A percentile compares a stretch with the other conserved stretches of the same genome.
phyloP scores from a whole-genome alignment of 2,888 invertebrate species.

The Escarpia spicata region DNA sequence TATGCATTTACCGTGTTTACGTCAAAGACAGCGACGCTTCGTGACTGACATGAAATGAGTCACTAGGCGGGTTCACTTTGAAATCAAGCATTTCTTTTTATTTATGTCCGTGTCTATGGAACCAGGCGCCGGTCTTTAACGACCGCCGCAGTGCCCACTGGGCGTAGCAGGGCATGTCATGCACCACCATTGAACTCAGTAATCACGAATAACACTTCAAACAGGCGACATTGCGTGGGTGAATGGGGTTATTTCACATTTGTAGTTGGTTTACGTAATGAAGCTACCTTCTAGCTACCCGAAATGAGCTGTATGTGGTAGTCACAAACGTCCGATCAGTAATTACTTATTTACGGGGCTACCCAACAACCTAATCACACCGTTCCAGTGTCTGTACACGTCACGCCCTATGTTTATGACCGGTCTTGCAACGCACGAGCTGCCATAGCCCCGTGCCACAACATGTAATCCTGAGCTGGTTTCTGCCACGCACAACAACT shows the following conservation, averaged over 20 bases:
- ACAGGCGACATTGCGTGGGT: background rate
- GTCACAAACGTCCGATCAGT: background rate
- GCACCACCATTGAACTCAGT: background rate
- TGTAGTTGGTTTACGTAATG: background rate
- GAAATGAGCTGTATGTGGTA: background rate
- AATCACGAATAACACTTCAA: background rate
- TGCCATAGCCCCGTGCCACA: background rate
- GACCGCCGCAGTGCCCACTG: background rate
- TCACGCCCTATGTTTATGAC: background rate
- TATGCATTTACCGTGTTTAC: background rate
- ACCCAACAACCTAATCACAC: background rate
- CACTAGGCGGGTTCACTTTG: background rate
- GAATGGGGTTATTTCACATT: background rate
- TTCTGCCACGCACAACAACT: background rate
- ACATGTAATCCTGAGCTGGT: background rate
- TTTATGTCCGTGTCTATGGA: background rate
- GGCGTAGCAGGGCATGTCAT: background rate
- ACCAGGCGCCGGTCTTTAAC: background rate
- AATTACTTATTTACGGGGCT: background rate
- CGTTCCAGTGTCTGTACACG: background rate
- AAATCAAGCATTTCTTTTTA: background rate
- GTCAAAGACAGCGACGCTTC: background rate
- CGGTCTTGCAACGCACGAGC: background rate
- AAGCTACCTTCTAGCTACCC: background rate
- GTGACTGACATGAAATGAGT: background rate